Evolutionary conservation across 2,888 invertebrate genomes (phyloP).

Genomic region (Gymnocheta viridis): DNA sequence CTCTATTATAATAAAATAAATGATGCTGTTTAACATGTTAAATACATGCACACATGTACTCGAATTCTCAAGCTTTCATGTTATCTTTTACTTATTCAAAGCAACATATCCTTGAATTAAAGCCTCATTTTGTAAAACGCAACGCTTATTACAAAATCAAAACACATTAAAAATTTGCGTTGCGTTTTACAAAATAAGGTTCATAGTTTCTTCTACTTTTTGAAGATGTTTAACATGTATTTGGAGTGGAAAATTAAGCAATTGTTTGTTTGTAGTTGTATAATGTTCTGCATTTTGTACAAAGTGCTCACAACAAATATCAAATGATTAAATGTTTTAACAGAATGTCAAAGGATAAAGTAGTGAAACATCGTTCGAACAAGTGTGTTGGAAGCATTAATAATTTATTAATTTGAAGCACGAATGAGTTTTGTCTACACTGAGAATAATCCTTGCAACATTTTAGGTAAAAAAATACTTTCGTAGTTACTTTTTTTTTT

Average conservation of each 20-base stretch:
- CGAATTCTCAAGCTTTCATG: not conserved
- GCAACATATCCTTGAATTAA: conserved; percentile 33
- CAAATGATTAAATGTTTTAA: conserved; percentile 41
- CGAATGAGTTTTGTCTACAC: not conserved
- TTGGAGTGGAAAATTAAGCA: conserved; percentile 49
- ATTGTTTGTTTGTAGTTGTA: not conserved
- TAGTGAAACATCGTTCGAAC: conserved; percentile 16
- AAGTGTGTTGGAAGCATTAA: not conserved
- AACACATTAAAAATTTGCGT: too few species aligned
- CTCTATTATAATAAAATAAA: conserved; percentile 45
- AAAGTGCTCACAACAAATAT: conserved; percentile 19
- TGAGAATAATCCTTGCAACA: too few species aligned
- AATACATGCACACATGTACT: not conserved
- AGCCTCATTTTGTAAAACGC: too few species aligned
- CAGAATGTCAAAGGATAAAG: conserved; percentile 25
- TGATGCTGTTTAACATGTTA: conserved; percentile 27
- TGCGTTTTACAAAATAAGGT: too few species aligned
- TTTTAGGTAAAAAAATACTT: too few species aligned
- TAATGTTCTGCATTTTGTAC: not conserved
- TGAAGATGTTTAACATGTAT: conserved; percentile 22
- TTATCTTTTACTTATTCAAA: not conserved
- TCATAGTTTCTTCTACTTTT: not conserved
- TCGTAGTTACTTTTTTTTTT: too few species aligned
- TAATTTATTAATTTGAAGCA: not conserved
- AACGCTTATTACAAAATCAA: too few species aligned